Percentiles rank a stretch among this genome's conserved stretches.
phyloP scores from a whole-genome alignment of 1,140 invertebrate species.

The Bacillus rossius region DNA sequence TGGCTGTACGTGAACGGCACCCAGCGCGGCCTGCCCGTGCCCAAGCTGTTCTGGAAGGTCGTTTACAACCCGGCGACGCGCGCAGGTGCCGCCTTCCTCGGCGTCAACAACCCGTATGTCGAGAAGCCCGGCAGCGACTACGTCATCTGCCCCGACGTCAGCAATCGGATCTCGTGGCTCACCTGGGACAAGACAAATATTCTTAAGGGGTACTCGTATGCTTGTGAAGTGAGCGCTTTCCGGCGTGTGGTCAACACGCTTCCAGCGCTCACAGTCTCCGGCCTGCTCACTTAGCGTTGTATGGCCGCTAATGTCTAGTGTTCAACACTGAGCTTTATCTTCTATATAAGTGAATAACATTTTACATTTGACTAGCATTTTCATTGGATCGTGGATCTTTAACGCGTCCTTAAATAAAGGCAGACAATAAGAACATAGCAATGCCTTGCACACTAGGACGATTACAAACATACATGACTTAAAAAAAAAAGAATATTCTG shows the following conservation, averaged over 20 bases:
- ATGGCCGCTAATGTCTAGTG: no score
- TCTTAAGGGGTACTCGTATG: constrained; percentile 55
- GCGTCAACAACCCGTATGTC: constrained; percentile 58
- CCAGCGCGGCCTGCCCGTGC: constrained; percentile 46
- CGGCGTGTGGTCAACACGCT: constrained; percentile 46
- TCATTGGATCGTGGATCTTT: no score
- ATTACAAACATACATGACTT: no score
- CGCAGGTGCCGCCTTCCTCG: constrained; percentile 51
- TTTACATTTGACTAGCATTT: no score
- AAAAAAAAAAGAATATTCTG: no score
- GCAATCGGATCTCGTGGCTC: constrained; percentile 46
- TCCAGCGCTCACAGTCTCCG: constrained; percentile 43
- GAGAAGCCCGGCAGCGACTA: constrained; percentile 5
- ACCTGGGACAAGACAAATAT: constrained; percentile 47
- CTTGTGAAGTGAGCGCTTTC: constrained; percentile 56
- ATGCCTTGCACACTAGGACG: no score
- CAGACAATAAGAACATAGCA: no score
- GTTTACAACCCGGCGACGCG: constrained; percentile 47
- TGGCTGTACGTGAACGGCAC: constrained; percentile 43
- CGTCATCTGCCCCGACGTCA: constrained; percentile 38
- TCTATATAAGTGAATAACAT: no score
- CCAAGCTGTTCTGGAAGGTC: constrained; percentile 56
- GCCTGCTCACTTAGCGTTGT: constrained; percentile 31
- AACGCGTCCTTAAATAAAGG: no score
- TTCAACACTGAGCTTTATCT: no score